Conservation (phyloP, 2,888 invertebrate species). For the Chrysolina oricalcia region DNA sequence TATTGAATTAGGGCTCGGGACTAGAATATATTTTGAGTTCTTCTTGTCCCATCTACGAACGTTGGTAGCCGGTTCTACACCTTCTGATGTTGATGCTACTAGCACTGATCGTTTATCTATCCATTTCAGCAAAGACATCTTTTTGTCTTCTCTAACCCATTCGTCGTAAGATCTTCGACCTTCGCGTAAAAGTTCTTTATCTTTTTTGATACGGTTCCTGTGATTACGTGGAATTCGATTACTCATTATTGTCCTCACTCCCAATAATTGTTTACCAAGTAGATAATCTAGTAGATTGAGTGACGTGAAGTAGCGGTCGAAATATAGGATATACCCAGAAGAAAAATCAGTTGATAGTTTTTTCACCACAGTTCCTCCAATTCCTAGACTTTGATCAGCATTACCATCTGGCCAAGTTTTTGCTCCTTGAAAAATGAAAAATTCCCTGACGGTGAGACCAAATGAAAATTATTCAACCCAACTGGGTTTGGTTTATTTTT, state of each 20-base stretch:
- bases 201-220: neutral
- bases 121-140: constrained; percentile 60
- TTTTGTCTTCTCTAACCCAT: constrained; percentile 40
- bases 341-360: constrained; percentile 37
- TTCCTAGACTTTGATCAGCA: constrained; percentile 15
- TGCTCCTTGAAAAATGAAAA: constrained; percentile 60
- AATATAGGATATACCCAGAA: constrained; percentile 27
- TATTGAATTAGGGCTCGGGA: constrained; percentile 59
- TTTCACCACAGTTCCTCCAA: constrained; percentile 7
- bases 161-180: constrained; percentile 55
- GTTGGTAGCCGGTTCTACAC: constrained; percentile 55
- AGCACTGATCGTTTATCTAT: constrained; percentile 60
- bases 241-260: constrained; percentile 39
- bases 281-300: constrained; percentile 45
- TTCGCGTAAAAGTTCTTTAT: constrained; percentile 14
- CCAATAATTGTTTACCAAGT: constrained; percentile 36
- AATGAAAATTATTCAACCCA: constrained; percentile 65
- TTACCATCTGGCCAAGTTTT: constrained; percentile 34
- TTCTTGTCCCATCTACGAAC: constrained; percentile 48
- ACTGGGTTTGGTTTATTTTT: constrained; percentile 62
- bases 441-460: constrained; percentile 56
- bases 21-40: constrained; percentile 25
- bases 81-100: constrained; percentile 58
- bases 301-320: constrained; percentile 49
- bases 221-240: constrained; percentile 38